Conservation (phyloP, 1,140 invertebrate genomes). For the Eumeta japonica region DNA sequence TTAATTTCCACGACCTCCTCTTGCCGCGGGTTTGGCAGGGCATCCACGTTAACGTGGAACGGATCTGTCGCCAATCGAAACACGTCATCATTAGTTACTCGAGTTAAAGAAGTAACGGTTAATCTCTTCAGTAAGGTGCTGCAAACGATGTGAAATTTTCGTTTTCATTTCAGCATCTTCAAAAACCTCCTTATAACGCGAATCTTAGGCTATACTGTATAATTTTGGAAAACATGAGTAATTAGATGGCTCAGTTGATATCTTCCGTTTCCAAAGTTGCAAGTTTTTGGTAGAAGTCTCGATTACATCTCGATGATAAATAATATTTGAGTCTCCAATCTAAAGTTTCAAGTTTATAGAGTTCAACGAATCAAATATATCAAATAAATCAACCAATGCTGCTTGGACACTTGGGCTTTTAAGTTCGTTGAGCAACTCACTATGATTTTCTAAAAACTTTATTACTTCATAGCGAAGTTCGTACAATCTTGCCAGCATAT, state of each 20-base stretch:
- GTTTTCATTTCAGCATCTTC: too few species aligned
- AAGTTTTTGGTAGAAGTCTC: constrained; percentile 1
- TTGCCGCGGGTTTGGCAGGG: constrained; percentile 1
- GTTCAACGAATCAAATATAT: constrained; percentile 11
- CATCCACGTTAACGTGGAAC: constrained; percentile 6
- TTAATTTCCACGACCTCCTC: constrained; percentile 7
- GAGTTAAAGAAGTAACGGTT: too few species aligned
- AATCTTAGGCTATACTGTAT: too few species aligned
- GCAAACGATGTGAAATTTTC: too few species aligned
- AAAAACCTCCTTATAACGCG: too few species aligned
- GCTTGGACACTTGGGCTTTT: too few species aligned
- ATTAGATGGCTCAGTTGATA: too few species aligned
- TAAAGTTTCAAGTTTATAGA: too few species aligned
- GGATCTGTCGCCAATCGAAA: constrained; percentile 7
- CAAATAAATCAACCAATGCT: constrained; percentile 8
- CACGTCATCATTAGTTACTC: too few species aligned
- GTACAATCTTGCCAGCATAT: constrained; percentile 18
- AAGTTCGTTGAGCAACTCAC: constrained; percentile 10
- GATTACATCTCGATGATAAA: constrained; percentile 6
- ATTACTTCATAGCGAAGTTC: constrained; percentile 16
- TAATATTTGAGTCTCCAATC: too few species aligned
- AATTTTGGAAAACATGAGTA: constrained; percentile 4
- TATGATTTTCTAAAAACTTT: constrained; percentile 12
- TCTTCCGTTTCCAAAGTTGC: constrained; percentile 4
- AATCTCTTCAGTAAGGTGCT: constrained; percentile 3